These are phyloP conservation scores for Amazona guildingii DNA, from an alignment of 2,113 vertebrate genomes.

Conservation along the genomic window DNA sequence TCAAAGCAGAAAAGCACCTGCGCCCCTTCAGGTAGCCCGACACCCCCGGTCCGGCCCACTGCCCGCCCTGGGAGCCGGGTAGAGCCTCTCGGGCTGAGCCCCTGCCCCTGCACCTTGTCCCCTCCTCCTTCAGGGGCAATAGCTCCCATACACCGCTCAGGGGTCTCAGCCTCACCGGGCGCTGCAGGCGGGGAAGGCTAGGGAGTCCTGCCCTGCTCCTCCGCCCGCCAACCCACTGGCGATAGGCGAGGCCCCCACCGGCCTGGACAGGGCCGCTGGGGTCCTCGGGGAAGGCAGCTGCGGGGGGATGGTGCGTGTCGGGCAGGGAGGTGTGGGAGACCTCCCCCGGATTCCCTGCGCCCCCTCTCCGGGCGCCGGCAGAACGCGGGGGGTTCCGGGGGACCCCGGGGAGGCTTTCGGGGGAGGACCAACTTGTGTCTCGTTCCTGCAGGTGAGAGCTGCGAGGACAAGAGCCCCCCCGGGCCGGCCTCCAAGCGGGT, in stretches of 20 bases:
- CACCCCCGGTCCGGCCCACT: not conserved
- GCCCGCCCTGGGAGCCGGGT: not conserved
- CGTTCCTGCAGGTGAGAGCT: slow-evolving; percentile 85
- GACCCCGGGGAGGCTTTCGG: not conserved
- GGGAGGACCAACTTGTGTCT: not conserved
- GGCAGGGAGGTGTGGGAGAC: not conserved
- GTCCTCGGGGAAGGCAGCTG: not conserved
- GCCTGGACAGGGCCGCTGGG: not conserved
- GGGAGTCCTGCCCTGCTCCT: not conserved
- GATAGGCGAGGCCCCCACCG: not conserved
- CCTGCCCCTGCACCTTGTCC: not conserved
- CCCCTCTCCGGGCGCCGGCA: not conserved
- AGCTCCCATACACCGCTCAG: not conserved
- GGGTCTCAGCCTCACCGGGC: not conserved
- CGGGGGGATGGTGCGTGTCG: not conserved
- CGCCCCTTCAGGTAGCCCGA: slow-evolving; percentile 85
- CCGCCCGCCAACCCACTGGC: not conserved
- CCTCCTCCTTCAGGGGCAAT: not conserved
- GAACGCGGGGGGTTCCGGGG: not conserved
- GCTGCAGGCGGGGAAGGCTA: not conserved
- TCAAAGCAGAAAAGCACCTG: slow-evolving; percentile 93
- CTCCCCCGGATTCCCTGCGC: no score
- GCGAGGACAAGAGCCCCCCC: slow-evolving; percentile 96
- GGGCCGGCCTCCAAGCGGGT: slow-evolving; percentile 96
- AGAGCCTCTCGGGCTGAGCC: not conserved